Evolutionary conservation across 2,888 invertebrate genomes (phyloP).

Genomic region (Drosophila robusta): DNA sequence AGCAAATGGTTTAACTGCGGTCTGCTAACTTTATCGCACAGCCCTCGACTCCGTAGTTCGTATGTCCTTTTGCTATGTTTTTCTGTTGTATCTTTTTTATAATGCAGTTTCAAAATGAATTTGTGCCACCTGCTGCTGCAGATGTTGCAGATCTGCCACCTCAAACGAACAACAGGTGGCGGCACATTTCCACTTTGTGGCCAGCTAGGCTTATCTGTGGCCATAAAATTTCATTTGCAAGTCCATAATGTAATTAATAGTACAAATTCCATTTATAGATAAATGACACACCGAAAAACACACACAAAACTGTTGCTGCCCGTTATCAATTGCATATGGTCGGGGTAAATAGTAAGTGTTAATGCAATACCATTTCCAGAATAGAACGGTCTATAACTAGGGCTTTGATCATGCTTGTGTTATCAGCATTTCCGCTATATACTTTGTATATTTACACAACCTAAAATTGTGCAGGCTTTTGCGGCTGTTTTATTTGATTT

Average conservation of each 20-base stretch:
- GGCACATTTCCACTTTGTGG: constrained; percentile 6
- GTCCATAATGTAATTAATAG: constrained; percentile 67
- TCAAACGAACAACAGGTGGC: constrained; percentile 69
- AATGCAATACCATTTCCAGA: constrained; percentile 1
- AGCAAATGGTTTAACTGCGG: too few species aligned
- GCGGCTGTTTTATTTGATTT: constrained; percentile 73
- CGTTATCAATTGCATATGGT: constrained; percentile 26
- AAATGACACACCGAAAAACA: constrained; percentile 24
- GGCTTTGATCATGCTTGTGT: constrained; percentile 24
- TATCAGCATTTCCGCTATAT: constrained; percentile 40
- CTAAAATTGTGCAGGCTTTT: constrained; percentile 30
- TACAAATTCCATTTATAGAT: constrained; percentile 53
- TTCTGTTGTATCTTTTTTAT: constrained; percentile 12
- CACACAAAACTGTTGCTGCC: constrained; percentile 16
- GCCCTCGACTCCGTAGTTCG: constrained; percentile 21
- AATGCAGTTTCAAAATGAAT: constrained; percentile 74
- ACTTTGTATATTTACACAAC: constrained; percentile 36
- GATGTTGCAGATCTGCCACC: constrained; percentile 4
- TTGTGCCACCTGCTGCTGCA: constrained; percentile 59
- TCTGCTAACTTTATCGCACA: neutral
- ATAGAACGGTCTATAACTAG: neutral
- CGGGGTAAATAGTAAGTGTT: neutral
- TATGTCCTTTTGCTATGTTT: constrained; percentile 1
- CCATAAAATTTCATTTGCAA: constrained; percentile 49
- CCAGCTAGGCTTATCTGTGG: constrained; percentile 35